phyloP scores from a whole-genome alignment of 2,888 invertebrate genomes.

The Andrena bucephala region DNA sequence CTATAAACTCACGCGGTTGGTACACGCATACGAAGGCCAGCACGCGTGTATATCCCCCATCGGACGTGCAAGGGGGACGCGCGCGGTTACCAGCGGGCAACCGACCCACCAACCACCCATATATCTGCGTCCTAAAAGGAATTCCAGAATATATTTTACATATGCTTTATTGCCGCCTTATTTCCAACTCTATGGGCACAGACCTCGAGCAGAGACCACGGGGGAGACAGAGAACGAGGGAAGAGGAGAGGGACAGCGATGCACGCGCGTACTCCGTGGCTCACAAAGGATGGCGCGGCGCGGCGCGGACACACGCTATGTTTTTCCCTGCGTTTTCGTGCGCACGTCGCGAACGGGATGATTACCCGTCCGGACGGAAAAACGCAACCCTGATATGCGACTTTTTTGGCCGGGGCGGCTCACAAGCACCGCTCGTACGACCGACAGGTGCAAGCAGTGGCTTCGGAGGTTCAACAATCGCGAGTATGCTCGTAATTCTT shows the following conservation, averaged over 20 bases:
- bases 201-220: conserved; percentile 58
- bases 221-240: conserved; percentile 27
- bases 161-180: conserved; percentile 85
- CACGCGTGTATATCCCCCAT: conserved; percentile 68
- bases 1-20: conserved; percentile 72
- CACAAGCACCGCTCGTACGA: background rate
- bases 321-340: conserved; percentile 50
- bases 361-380: conserved; percentile 15
- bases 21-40: conserved; percentile 64
- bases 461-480: background rate
- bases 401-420: conserved; percentile 5
- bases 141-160: conserved; percentile 85
- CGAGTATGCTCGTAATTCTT: background rate
- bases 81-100: conserved; percentile 73
- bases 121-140: conserved; percentile 85
- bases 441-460: background rate
- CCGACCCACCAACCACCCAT: conserved; percentile 80
- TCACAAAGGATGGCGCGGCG: conserved; percentile 52
- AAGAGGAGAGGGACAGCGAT: conserved; percentile 12
- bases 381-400: background rate
- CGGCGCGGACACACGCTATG: conserved; percentile 24
- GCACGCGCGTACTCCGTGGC: conserved; percentile 53
- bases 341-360: conserved; percentile 6
- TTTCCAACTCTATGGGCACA: conserved; percentile 80
- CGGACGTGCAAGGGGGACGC: conserved; percentile 68